Evolutionary conservation across 2,113 vertebrate species (phyloP), one percentile per base, ranked within the genome.

Genomic region (Chaetodon auriga): DNA sequence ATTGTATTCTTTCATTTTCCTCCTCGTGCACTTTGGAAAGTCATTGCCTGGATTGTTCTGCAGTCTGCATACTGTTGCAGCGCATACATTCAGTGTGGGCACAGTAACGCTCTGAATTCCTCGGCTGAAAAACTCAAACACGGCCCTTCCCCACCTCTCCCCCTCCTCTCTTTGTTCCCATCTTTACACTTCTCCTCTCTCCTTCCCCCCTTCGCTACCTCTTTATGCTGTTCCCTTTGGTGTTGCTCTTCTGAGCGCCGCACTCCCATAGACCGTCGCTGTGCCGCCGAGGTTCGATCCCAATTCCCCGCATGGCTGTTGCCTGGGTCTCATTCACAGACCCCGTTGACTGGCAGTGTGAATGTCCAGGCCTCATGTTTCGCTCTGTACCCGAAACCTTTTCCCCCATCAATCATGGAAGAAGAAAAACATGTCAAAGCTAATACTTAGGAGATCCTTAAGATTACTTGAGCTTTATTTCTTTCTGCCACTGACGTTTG

Each of bases 381-480:
- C 92, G 55, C 88, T 80, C 86, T 63, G 71, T 80, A 45, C 84
- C 83, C 75, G 6, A 79, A 92, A 76, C 75, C 83, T 79, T 89
- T 89, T 66, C 76, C 78, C 23, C 86, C 92, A 95, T 95, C 92
- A 93, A 94, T 95, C 93, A 94, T 83, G 80, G 65, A 5, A 43
- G 68, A 92, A 92, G 90, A 87, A 93, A 93, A 95, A 94, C 90
- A 93, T 92, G 93, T 93, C 94, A 94, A 57, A 60, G 83, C 83
- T 86, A 86, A 93, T 92, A 89, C 89, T 77, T 71, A 53, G 49
- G 75, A 91, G 87, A 89, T 91, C 83, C 86, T 76, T 78, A 66
- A 66, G 55, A 79, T 84, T 65, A 76, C 66, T 75, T 80, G 5
- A 2, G 43, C 49, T 88, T 74, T 78, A 86, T 85, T 82, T 57